Evolutionary conservation across 2,797 vertebrate species (phyloP), one percentile per base, ranked within the genome.

Genomic region (Mus minutoides): DNA sequence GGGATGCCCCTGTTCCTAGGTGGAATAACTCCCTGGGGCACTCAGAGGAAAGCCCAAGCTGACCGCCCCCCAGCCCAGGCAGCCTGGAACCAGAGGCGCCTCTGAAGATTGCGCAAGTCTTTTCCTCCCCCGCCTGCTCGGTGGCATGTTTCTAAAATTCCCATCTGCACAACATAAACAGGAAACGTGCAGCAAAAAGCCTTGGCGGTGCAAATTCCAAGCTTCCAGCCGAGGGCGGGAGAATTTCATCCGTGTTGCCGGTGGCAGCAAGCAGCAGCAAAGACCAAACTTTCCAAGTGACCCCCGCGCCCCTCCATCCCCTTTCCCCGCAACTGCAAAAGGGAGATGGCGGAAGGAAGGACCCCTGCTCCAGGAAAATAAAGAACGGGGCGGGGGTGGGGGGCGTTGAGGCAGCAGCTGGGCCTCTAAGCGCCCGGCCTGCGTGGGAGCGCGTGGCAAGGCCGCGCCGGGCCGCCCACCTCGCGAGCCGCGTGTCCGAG

Each of bases 111-210:
- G 97, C 82, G 93, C 94, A 94, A 95, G 67, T 88, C 90, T 95
- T 64, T 82, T 58, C 88, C 43, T 86, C 93, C 95, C 91, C 87
- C 56, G 92, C 96, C 83, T 10, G 87, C 80, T 95, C 37, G n/a
- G 91, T 71, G 62, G 96, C 97, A 31, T 73, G 95, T 96, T 96
- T 97, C 94, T 97, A 96, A 96, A 97, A 97, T 95, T 97, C 97
- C 90, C 94, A 97, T 95, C 90, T 83, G 89, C 96, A 93, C 88
- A 97, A 93, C 76, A 97, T 96, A 97, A 98, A 98, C 98, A 98
- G 98, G 97, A 98, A 98, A 95, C 96, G 37, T 94, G 93, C 96
- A 94, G 95, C 93, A 97, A 97, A 97, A 98, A 97, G 94, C 94
- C 97, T 97, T 97, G 90, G 96, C 97, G 88, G 92, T 75, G 92